Percentiles rank a stretch among this genome's conserved stretches.
These are phyloP conservation scores for Bellardia pandia DNA, from an alignment of 2,888 invertebrate species.

Conservation along the genomic window DNA sequence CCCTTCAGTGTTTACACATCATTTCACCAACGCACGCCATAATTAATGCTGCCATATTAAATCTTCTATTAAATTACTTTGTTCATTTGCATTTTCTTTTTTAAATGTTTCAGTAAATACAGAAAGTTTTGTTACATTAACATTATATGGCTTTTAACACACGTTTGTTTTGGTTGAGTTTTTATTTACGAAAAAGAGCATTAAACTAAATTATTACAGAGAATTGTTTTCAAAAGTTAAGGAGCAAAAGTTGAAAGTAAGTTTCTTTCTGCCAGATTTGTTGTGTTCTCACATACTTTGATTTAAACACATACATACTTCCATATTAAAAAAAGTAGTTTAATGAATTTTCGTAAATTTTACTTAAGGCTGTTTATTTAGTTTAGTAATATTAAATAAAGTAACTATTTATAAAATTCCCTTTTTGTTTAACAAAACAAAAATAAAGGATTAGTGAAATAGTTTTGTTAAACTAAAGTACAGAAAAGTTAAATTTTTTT, in stretches of 20 bases:
- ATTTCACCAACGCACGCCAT: slow-evolving; percentile 17
- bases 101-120: slow-evolving; percentile 14
- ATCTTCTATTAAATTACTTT: slow-evolving; percentile 32
- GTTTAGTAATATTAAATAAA: slow-evolving; percentile 20
- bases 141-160: slow-evolving; percentile 40
- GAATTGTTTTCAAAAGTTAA: not conserved
- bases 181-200: not conserved
- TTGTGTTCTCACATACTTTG: not conserved
- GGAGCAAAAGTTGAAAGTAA: slow-evolving; percentile 5
- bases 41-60: slow-evolving; percentile 54
- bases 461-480: not conserved
- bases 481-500: not conserved
- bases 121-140: slow-evolving; percentile 48
- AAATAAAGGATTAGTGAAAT: not conserved
- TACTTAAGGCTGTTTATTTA: slow-evolving; percentile 9
- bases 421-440: not conserved
- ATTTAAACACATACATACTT: not conserved
- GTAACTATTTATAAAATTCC: not conserved
- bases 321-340: not conserved
- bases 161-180: slow-evolving; percentile 24
- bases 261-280: not conserved
- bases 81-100: slow-evolving; percentile 28
- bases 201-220: not conserved
- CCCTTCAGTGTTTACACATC: slow-evolving; percentile 10
- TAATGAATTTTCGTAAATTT: slow-evolving; percentile 8